Conservation (phyloP, 2,888 invertebrate species). For the Leucozona laternaria region DNA sequence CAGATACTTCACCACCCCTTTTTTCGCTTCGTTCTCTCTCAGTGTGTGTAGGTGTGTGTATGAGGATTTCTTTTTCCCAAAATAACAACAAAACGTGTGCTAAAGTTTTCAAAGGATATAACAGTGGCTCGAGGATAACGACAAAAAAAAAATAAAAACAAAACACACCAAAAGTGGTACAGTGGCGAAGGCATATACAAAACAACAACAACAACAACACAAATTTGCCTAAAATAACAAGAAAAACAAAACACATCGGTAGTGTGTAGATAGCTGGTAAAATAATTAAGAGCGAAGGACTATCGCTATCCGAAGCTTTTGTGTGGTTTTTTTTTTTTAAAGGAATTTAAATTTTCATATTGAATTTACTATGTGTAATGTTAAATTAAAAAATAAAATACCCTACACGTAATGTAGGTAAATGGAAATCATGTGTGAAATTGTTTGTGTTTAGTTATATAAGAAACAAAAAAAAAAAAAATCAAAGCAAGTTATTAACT, state of each 20-base stretch:
- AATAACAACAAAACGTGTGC: constrained; percentile 70
- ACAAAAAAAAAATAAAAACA: constrained; percentile 23
- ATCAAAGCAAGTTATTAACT: background rate
- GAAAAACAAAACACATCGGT: constrained; percentile 37
- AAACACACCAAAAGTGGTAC: constrained; percentile 30
- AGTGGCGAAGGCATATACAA: constrained; percentile 26
- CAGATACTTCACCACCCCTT: constrained; percentile 55
- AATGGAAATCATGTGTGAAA: constrained; percentile 17
- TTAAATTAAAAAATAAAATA: constrained; percentile 27
- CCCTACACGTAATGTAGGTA: background rate
- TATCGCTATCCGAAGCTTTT: constrained; percentile 12
- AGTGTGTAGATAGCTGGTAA: constrained; percentile 14
- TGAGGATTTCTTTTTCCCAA: constrained; percentile 59
- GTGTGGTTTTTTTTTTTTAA: background rate
- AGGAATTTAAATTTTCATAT: constrained; percentile 35
- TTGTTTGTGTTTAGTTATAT: constrained; percentile 25
- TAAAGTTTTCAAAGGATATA: constrained; percentile 55
- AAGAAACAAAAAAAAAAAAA: constrained; percentile 1
- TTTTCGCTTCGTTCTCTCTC: constrained; percentile 35
- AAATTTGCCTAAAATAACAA: constrained; percentile 44
- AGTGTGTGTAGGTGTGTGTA: constrained; percentile 29
- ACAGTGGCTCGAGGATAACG: constrained; percentile 38
- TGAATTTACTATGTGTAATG: constrained; percentile 15
- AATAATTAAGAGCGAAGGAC: constrained; percentile 22
- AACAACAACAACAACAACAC: constrained; percentile 44